Conservation (phyloP, 2,888 invertebrate species). For the Chelonus formosanus region DNA sequence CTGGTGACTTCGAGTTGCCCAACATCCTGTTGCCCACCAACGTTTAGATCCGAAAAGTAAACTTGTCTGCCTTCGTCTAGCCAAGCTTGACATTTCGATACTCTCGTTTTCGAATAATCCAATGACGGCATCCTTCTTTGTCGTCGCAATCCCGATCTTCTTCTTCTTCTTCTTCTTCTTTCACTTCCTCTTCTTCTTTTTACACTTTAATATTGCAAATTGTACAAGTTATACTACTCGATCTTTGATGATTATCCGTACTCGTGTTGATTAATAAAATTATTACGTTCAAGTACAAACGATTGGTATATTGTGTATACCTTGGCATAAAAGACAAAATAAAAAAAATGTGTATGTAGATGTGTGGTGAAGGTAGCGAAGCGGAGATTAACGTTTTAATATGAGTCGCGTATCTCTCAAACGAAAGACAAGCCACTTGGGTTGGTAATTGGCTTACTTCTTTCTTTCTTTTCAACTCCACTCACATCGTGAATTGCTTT, state of each 20-base stretch:
- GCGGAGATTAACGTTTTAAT: slow-evolving; percentile 60
- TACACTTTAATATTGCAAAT: neutral
- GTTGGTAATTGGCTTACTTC: slow-evolving; percentile 19
- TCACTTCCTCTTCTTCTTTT: neutral
- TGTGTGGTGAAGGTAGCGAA: slow-evolving; percentile 54
- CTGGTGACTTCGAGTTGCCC: slow-evolving; percentile 61
- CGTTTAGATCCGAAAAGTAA: slow-evolving; percentile 58
- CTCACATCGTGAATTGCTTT: slow-evolving; percentile 34
- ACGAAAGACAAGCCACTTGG: slow-evolving; percentile 29
- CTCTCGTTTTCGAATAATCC: slow-evolving; percentile 42
- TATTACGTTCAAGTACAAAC: neutral
- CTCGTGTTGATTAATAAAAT: slow-evolving; percentile 15
- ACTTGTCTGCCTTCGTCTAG: slow-evolving; percentile 55
- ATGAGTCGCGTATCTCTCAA: slow-evolving; percentile 46
- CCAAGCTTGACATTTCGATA: slow-evolving; percentile 57
- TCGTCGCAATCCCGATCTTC: slow-evolving; percentile 26
- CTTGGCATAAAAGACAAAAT: neutral
- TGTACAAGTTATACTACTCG: neutral
- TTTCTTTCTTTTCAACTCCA: slow-evolving; percentile 24
- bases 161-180: slow-evolving; percentile 20
- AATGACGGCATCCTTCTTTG: slow-evolving; percentile 38
- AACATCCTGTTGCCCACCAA: slow-evolving; percentile 63
- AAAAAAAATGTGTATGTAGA: slow-evolving; percentile 8
- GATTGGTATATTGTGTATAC: neutral
- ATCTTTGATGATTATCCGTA: slow-evolving; percentile 6